Evolutionary conservation across 2,797 vertebrate species (phyloP).

Genomic region (Eurystomus glaucurus): DNA sequence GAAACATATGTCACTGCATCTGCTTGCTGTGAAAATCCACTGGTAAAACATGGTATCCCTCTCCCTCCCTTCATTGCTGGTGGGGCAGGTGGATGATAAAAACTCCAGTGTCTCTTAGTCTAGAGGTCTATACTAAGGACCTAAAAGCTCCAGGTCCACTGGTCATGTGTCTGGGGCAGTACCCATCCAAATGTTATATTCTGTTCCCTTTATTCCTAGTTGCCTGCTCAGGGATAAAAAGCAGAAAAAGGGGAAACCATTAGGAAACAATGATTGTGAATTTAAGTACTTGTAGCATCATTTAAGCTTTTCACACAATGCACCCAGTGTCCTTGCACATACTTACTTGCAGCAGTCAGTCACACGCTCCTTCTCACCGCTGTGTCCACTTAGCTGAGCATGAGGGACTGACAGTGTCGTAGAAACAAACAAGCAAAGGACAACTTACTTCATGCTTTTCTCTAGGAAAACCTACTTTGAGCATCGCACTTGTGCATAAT

Average conservation of each 20-base stretch:
- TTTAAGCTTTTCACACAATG: not conserved
- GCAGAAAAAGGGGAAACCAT: not conserved
- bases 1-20: accelerated
- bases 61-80: not conserved
- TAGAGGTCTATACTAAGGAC: not conserved
- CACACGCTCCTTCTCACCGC: not conserved
- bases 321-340: not conserved
- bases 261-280: not conserved
- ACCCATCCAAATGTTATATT: not conserved
- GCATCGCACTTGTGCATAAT: not conserved
- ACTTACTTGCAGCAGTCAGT: not conserved
- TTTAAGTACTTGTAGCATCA: not conserved
- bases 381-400: not conserved
- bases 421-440: not conserved
- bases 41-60: not conserved
- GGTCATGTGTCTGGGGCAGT: accelerated
- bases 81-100: not conserved
- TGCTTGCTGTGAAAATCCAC: not conserved
- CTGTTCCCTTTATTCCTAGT: not conserved
- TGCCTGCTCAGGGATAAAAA: not conserved
- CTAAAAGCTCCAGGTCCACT: accelerated
- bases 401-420: accelerated
- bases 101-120: accelerated
- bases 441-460: not conserved
- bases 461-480: not conserved